Percentiles rank a stretch among this genome's conserved stretches.
Evolutionary conservation across 1,140 invertebrate genomes (phyloP).

Genomic region (Caerostris darwini): DNA sequence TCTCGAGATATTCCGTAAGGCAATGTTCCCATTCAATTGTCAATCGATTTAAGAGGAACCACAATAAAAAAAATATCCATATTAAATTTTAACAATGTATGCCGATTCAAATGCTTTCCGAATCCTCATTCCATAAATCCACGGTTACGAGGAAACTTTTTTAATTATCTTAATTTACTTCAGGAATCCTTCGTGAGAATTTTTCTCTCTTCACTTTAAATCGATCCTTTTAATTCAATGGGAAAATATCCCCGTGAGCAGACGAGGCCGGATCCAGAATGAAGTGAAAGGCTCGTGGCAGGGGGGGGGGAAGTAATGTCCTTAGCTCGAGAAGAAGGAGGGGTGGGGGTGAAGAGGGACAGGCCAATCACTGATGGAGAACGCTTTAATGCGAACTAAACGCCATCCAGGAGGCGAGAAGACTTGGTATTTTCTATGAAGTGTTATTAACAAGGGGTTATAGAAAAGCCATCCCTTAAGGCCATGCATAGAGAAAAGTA

Average conservation of each 20-base stretch:
- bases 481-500: not conserved
- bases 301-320: not conserved
- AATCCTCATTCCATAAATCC: not conserved
- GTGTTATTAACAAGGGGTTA: not conserved
- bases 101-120: not conserved
- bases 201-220: slow-evolving; percentile 16
- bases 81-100: not conserved
- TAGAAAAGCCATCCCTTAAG: not conserved
- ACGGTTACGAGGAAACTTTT: not conserved
- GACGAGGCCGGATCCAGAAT: not conserved
- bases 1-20: no score
- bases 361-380: slow-evolving; percentile 1
- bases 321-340: not conserved
- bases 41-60: no score
- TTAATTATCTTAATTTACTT: slow-evolving; percentile 27
- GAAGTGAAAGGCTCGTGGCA: not conserved
- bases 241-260: not conserved
- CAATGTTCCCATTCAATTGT: no score
- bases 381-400: slow-evolving; percentile 21
- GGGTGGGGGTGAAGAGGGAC: no score
- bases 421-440: not conserved
- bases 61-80: no score
- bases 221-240: slow-evolving; percentile 38
- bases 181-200: not conserved
- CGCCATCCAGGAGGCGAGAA: not conserved